phyloP scores from a whole-genome alignment of 2,888 invertebrate genomes.

The Strigamia maritima region DNA sequence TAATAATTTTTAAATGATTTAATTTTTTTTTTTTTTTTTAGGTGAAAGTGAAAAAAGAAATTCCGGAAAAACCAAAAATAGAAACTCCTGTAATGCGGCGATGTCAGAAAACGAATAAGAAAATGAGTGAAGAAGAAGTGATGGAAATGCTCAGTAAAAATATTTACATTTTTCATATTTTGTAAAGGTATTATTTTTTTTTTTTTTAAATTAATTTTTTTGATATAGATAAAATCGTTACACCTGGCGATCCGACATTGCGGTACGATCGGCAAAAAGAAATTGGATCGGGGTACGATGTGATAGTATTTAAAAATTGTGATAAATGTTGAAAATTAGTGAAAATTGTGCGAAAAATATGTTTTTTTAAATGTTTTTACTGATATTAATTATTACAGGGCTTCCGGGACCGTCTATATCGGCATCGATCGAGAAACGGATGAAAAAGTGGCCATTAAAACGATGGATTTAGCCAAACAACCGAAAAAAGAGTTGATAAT shows the following conservation, averaged over 20 bases:
- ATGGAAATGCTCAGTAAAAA: constrained; percentile 67
- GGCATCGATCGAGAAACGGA: constrained; percentile 72
- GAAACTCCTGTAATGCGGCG: constrained; percentile 60
- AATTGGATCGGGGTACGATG: constrained; percentile 71
- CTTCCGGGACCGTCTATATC: constrained; percentile 87
- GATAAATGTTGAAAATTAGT: too few species aligned
- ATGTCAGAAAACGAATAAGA: constrained; percentile 53
- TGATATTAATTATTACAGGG: too few species aligned
- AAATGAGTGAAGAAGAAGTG: constrained; percentile 68
- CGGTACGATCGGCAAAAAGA: constrained; percentile 78
- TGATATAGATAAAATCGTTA: constrained; percentile 70
- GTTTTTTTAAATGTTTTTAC: too few species aligned
- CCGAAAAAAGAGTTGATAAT: constrained; percentile 92
- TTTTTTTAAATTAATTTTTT: background rate
- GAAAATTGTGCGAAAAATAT: background rate
- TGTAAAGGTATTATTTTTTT: background rate
- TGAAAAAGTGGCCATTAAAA: constrained; percentile 87
- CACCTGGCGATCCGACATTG: constrained; percentile 73
- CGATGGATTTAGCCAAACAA: constrained; percentile 91
- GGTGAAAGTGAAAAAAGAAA: background rate
- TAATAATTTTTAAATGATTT: background rate
- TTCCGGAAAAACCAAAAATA: constrained; percentile 48
- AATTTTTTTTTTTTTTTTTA: background rate
- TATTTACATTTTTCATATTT: background rate
- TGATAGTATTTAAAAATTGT: too few species aligned